Percentiles rank a stretch among this genome's conserved stretches.
Conservation (phyloP, 2,888 invertebrate species). For the Sphinx pinastri region DNA sequence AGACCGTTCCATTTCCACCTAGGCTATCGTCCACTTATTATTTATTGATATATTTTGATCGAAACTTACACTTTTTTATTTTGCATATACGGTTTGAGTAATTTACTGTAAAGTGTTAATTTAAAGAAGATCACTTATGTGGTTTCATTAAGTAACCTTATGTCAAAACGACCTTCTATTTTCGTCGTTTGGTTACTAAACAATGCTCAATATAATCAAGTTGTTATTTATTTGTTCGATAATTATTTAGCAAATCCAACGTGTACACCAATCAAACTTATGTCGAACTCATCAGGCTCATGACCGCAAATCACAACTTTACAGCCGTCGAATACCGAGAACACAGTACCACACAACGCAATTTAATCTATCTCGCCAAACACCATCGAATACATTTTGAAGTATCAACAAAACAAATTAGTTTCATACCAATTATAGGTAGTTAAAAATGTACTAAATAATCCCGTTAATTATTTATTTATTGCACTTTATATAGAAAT, state of each 20-base stretch:
- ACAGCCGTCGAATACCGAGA: slow-evolving; percentile 6
- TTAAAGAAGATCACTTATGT: no score
- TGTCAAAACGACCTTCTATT: no score
- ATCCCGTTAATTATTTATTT: background rate
- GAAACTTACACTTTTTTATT: background rate
- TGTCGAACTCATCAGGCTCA: slow-evolving; percentile 24
- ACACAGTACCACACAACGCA: slow-evolving; percentile 16
- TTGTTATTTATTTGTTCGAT: background rate
- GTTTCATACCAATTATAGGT: background rate
- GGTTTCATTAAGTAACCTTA: no score
- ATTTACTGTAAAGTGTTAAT: no score
- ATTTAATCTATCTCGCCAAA: slow-evolving; percentile 21
- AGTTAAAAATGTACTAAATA: no score
- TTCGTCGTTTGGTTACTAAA: no score
- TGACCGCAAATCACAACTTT: slow-evolving; percentile 28
- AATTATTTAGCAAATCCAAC: slow-evolving; percentile 1
- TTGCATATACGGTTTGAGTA: background rate
- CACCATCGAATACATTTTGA: background rate
- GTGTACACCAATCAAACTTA: slow-evolving; percentile 23
- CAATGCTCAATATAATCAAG: background rate
- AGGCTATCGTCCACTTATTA: no score
- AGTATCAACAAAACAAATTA: background rate
- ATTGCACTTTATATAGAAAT: no score
- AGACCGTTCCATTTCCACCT: no score
- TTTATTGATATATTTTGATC: no score